These are phyloP conservation scores for Podocnemis expansa DNA, from an alignment of 2,113 vertebrate species.

Conservation along the genomic window DNA sequence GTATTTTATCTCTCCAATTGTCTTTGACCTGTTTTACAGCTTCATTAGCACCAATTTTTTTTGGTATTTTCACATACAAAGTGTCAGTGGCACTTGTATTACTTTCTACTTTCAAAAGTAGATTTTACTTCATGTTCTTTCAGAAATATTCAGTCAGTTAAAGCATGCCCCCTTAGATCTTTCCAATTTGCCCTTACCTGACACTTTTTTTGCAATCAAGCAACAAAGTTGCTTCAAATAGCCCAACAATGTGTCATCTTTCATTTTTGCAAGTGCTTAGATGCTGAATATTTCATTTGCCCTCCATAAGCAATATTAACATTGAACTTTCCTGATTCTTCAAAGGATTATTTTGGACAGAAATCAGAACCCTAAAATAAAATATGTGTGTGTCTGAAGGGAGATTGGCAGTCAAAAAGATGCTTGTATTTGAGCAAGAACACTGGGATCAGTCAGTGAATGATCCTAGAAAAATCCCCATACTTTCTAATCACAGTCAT, in stretches of 20 bases:
- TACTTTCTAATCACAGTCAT: not conserved
- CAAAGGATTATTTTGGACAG: conserved; percentile 26
- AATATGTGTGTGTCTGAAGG: not conserved
- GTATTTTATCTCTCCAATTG: not conserved
- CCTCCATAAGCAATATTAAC: not conserved
- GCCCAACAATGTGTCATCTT: not conserved
- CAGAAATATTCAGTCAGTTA: fast-evolving
- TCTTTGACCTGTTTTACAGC: not conserved
- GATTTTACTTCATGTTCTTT: not conserved
- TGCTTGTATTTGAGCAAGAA: not conserved
- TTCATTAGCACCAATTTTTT: not conserved
- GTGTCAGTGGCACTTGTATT: not conserved
- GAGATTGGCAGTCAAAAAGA: fast-evolving
- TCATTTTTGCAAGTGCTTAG: conserved; percentile 8
- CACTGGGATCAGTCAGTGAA: not conserved
- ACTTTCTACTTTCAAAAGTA: not conserved
- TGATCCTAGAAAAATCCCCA: not conserved
- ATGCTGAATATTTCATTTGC: conserved; percentile 19
- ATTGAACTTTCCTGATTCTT: not conserved
- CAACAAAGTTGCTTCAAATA: not conserved
- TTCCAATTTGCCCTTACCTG: not conserved
- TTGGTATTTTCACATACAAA: not conserved
- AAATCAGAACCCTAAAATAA: conserved; percentile 31
- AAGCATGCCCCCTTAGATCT: not conserved
- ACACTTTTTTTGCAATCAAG: not conserved